These are phyloP conservation scores for Sympetrum striolatum DNA, from an alignment of 2,888 invertebrate species.

Conservation along the genomic window DNA sequence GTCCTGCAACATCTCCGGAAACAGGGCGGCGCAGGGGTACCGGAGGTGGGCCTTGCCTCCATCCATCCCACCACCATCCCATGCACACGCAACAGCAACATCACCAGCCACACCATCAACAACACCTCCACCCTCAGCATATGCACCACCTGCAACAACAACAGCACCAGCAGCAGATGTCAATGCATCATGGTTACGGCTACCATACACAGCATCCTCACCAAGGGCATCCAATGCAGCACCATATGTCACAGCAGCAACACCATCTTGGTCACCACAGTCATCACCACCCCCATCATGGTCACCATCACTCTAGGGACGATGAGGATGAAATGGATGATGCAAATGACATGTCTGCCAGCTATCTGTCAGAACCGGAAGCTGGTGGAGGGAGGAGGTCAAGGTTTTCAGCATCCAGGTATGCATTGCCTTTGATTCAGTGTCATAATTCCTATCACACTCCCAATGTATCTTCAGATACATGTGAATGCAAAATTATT, in stretches of 20 bases:
- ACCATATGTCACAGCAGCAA: slow-evolving; percentile 67
- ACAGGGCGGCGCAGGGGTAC: slow-evolving; percentile 78
- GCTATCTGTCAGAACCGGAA: slow-evolving; percentile 55
- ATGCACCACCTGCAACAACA: slow-evolving; percentile 34
- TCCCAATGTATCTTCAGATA: too few species aligned
- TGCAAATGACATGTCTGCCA: slow-evolving; percentile 50
- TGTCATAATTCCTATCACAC: too few species aligned
- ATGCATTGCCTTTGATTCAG: slow-evolving; percentile 48
- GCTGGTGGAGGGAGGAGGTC: slow-evolving; percentile 57
- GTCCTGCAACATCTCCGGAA: slow-evolving; percentile 89
- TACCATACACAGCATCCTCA: slow-evolving; percentile 31
- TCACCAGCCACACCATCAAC: slow-evolving; percentile 66
- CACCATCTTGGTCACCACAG: slow-evolving; percentile 61
- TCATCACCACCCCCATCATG: slow-evolving; percentile 56
- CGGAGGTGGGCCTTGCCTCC: slow-evolving; percentile 54
- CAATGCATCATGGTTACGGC: not conserved
- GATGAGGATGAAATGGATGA: slow-evolving; percentile 39
- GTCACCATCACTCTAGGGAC: slow-evolving; percentile 60
- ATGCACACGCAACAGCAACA: slow-evolving; percentile 50
- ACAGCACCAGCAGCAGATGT: slow-evolving; percentile 10
- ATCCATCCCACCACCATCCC: slow-evolving; percentile 39
- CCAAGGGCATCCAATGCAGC: slow-evolving; percentile 52
- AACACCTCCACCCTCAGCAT: slow-evolving; percentile 51
- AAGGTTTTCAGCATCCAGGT: slow-evolving; percentile 71
- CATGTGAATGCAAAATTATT: too few species aligned